Percentiles rank a stretch among this genome's conserved stretches.
Conservation (phyloP, 2,113 vertebrate genomes). For the Dendropsophus ebraccatus region DNA sequence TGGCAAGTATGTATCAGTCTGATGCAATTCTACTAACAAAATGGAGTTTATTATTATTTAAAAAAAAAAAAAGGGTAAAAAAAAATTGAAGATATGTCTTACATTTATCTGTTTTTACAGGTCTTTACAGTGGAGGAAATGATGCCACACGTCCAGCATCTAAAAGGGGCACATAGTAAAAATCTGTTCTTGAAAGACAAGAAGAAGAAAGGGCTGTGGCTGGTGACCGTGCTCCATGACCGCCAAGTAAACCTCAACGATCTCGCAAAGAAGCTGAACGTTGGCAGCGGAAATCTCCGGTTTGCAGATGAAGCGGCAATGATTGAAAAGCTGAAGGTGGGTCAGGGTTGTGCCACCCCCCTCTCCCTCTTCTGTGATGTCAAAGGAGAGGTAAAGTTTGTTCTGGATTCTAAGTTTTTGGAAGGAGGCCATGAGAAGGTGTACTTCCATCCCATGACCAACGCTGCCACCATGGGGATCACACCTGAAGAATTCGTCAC, state of each 20-base stretch:
- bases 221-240: constrained; percentile 85
- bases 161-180: constrained; percentile 86
- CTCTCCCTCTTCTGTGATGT: constrained; percentile 86
- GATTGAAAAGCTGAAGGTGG: constrained; percentile 88
- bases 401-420: constrained; percentile 84
- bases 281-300: constrained; percentile 87
- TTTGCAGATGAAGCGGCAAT: constrained; percentile 87
- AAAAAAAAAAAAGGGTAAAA: too few relatives aligned
- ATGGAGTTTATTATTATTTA: too few relatives aligned
- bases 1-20: too few relatives aligned
- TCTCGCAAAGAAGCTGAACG: constrained; percentile 87
- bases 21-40: too few relatives aligned
- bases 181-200: constrained; percentile 96
- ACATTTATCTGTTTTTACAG: too few relatives aligned
- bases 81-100: constrained; percentile 55
- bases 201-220: constrained; percentile 89
- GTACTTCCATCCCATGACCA: constrained; percentile 94
- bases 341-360: constrained; percentile 85
- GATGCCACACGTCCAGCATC: constrained; percentile 88
- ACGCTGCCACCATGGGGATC: constrained; percentile 86
- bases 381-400: constrained; percentile 76
- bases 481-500: constrained; percentile 81
- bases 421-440: constrained; percentile 80
- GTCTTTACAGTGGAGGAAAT: constrained; percentile 95
- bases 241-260: constrained; percentile 85